Evolutionary conservation across 2,888 invertebrate species (phyloP).

Genomic region (Hydrotaea cyrtoneurina): DNA sequence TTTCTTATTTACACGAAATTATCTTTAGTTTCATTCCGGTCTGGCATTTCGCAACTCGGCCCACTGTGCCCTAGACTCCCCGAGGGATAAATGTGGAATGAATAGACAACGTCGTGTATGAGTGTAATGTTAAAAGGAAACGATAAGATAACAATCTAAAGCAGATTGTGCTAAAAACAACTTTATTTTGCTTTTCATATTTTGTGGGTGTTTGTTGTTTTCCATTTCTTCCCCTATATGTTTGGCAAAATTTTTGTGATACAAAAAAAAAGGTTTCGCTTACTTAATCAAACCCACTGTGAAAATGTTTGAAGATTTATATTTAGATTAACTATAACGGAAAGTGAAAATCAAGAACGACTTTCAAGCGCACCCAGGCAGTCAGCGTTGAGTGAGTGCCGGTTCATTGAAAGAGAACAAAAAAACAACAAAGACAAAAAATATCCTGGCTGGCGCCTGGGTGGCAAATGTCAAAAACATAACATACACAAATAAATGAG

Average conservation of each 20-base stretch:
- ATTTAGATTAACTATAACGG: slow-evolving; percentile 54
- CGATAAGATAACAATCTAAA: slow-evolving; percentile 55
- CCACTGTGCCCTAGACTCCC: background rate
- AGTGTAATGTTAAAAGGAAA: slow-evolving; percentile 39
- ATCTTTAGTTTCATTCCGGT: no score
- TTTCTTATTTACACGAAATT: no score
- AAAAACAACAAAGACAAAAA: slow-evolving; percentile 14
- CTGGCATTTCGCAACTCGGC: no score
- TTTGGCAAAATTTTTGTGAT: slow-evolving; percentile 25
- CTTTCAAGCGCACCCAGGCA: background rate
- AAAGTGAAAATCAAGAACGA: slow-evolving; percentile 37
- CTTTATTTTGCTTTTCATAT: slow-evolving; percentile 40
- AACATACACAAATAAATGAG: slow-evolving; percentile 57
- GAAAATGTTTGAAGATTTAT: slow-evolving; percentile 61
- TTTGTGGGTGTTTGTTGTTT: background rate
- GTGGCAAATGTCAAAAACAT: slow-evolving; percentile 68
- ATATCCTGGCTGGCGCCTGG: slow-evolving; percentile 65
- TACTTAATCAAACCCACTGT: slow-evolving; percentile 49
- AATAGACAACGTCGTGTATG: slow-evolving; percentile 29
- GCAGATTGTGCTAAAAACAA: slow-evolving; percentile 41
- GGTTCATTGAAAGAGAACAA: slow-evolving; percentile 22
- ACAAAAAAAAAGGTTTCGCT: slow-evolving; percentile 42
- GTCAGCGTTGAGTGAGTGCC: background rate
- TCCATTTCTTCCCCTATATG: background rate
- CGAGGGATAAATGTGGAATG: background rate